Percentiles rank a stretch among this genome's conserved stretches.
phyloP scores from a whole-genome alignment of 2,113 vertebrate genomes.

The Gnathonemus echidnorhynchus region DNA sequence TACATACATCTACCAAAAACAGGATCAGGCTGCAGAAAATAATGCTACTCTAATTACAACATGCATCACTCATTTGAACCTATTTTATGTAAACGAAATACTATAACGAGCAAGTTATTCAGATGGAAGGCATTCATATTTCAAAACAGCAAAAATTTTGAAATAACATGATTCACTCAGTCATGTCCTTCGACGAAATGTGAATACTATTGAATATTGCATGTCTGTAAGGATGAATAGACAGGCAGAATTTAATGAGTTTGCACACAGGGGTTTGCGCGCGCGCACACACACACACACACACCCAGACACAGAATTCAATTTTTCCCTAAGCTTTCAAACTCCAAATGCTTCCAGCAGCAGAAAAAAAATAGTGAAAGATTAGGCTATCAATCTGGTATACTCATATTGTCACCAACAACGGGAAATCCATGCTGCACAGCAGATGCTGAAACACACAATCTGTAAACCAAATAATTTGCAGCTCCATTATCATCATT shows the following conservation, averaged over 20 bases:
- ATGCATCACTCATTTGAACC: background rate
- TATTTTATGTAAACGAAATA: constrained; percentile 9
- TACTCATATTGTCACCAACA: constrained; percentile 47
- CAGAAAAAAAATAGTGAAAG: constrained; percentile 35
- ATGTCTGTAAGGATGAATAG: constrained; percentile 14
- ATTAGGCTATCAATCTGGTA: constrained; percentile 51
- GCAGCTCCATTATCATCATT: constrained; percentile 38
- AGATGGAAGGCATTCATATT: constrained; percentile 8
- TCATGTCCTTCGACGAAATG: constrained; percentile 11
- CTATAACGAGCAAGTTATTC: constrained; percentile 12
- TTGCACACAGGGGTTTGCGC: background rate
- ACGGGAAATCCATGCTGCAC: constrained; percentile 36
- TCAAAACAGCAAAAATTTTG: constrained; percentile 5
- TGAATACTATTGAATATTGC: constrained; percentile 9
- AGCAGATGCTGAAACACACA: constrained; percentile 40
- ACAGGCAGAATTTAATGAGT: constrained; percentile 6
- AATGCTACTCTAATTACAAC: constrained; percentile 6
- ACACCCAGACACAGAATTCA: constrained; percentile 28
- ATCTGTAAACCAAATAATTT: constrained; percentile 42
- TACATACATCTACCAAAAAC: constrained; percentile 5
- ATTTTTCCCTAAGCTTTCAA: constrained; percentile 40
- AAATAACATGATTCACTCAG: constrained; percentile 12
- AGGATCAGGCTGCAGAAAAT: background rate
- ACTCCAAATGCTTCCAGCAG: constrained; percentile 45
- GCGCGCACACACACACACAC: constrained; percentile 13